Conservation (phyloP, 1,140 invertebrate species). For the Popillia japonica region DNA sequence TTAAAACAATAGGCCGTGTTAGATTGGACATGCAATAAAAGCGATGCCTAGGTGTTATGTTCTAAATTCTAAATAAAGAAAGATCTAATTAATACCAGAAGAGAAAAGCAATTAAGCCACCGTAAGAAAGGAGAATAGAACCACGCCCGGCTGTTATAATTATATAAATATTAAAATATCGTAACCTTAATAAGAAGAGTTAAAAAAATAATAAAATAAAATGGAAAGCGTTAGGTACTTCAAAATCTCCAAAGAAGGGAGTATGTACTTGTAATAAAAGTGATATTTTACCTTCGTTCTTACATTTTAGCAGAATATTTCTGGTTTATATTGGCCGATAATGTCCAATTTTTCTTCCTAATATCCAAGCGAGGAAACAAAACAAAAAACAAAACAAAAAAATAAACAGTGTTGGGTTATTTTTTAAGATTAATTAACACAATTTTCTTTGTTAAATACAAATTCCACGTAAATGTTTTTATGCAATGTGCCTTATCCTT, state of each 20-base stretch:
- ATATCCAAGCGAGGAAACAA: constrained; percentile 56
- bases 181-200: not conserved
- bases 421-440: not conserved
- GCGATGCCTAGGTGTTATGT: too few relatives aligned
- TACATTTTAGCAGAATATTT: constrained; percentile 77
- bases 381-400: constrained; percentile 59
- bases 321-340: constrained; percentile 83
- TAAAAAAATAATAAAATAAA: not conserved
- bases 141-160: too few relatives aligned
- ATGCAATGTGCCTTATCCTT: constrained; percentile 43
- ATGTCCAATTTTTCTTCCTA: constrained; percentile 84
- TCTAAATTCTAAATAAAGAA: too few relatives aligned
- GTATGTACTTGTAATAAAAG: not conserved
- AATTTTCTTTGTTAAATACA: too few relatives aligned
- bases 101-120: too few relatives aligned
- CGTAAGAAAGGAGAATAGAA: too few relatives aligned
- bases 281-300: constrained; percentile 66
- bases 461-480: constrained; percentile 36
- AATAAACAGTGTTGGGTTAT: constrained; percentile 62
- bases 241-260: not conserved
- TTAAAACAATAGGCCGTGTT: too few relatives aligned
- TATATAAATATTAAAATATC: too few relatives aligned
- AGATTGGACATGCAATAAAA: too few relatives aligned
- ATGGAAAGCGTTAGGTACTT: not conserved
- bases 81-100: too few relatives aligned